A percentile compares a stretch with the other conserved stretches of the same genome.
phyloP scores from a whole-genome alignment of 2,113 vertebrate genomes.

The Ellobius talpinus region DNA sequence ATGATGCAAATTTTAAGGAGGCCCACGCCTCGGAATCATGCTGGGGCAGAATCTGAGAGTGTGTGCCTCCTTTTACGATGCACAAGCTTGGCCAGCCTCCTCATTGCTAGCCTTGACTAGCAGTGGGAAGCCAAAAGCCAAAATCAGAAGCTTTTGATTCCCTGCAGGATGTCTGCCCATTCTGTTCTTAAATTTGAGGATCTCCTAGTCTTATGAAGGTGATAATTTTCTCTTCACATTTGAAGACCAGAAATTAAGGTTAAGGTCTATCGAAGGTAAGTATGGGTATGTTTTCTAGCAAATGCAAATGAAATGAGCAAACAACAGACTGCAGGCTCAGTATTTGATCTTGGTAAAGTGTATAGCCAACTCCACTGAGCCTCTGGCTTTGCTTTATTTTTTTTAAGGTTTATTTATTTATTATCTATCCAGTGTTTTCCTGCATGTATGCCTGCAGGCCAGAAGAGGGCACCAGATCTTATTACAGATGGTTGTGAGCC shows the following conservation, averaged over 20 bases:
- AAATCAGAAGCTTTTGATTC: neutral
- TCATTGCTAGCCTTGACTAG: neutral
- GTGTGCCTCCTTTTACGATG: neutral
- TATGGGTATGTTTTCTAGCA: neutral
- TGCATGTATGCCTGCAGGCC: no score
- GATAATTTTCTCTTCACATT: neutral
- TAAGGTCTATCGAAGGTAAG: neutral
- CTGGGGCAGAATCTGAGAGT: neutral
- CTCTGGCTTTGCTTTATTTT: neutral
- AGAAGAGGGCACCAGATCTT: no score
- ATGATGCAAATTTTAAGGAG: neutral
- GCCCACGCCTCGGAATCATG: neutral
- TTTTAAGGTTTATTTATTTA: no score
- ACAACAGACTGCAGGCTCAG: neutral
- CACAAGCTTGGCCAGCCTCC: neutral
- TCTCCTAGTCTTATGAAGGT: neutral
- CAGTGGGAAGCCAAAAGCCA: neutral
- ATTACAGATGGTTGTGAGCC: no score
- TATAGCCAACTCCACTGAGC: neutral
- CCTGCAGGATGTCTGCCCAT: no score
- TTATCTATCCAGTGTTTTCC: no score
- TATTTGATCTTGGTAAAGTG: neutral
- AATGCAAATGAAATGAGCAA: slow-evolving; percentile 30
- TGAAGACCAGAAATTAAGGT: slow-evolving; percentile 1
- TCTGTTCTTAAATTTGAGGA: neutral